A percentile compares a stretch with the other conserved stretches of the same genome.
Conservation (phyloP, 1,140 invertebrate genomes). For the Drosophila mauritiana region DNA sequence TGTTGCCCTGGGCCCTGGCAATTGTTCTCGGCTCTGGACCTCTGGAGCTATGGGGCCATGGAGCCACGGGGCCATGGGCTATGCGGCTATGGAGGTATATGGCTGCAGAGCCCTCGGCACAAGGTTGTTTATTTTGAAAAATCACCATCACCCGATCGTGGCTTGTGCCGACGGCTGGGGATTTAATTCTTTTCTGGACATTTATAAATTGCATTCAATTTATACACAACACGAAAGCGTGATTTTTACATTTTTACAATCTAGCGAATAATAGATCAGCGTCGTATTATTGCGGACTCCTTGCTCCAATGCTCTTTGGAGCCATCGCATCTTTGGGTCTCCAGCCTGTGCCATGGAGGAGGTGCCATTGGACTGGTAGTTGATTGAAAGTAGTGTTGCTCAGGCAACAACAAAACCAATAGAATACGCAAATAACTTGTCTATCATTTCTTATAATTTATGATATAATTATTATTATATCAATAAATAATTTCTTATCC, state of each 20-base stretch:
- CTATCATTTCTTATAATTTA: too few relatives aligned
- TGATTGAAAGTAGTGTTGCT: not conserved
- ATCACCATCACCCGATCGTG: constrained; percentile 74
- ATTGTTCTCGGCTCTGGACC: constrained; percentile 48
- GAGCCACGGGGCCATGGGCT: constrained; percentile 39
- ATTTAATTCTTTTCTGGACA: constrained; percentile 80
- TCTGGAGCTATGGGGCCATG: constrained; percentile 44
- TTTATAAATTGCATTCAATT: constrained; percentile 83
- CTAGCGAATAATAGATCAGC: constrained; percentile 81
- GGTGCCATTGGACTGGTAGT: not conserved
- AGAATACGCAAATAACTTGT: too few relatives aligned
- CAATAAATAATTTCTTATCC: too few relatives aligned
- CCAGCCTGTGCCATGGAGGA: constrained; percentile 16
- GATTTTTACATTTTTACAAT: constrained; percentile 83
- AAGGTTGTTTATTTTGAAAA: constrained; percentile 83
- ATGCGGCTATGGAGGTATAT: constrained; percentile 37
- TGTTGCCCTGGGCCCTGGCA: constrained; percentile 50
- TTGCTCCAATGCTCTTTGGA: constrained; percentile 19
- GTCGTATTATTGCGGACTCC: constrained; percentile 64
- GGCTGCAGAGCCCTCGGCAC: constrained; percentile 45
- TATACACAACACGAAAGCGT: constrained; percentile 82
- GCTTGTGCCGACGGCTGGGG: constrained; percentile 67
- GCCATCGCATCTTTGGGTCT: constrained; percentile 19
- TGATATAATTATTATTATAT: too few relatives aligned
- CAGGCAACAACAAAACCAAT: not conserved